Conservation (phyloP, 2,797 vertebrate species). For the Epinephelus coioides region DNA sequence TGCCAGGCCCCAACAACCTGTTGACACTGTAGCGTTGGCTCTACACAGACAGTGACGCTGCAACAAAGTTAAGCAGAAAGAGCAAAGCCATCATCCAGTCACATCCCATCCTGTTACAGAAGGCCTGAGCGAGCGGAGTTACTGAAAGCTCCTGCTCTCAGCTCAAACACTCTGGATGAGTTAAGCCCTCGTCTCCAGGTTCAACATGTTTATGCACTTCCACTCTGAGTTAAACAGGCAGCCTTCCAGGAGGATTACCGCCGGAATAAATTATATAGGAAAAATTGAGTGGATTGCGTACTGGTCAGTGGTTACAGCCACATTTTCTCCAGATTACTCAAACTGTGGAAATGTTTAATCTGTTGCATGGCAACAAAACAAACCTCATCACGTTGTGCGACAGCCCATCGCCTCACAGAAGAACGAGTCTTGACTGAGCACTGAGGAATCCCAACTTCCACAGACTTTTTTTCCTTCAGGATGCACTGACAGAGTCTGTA, state of each 20-base stretch:
- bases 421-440: conserved; percentile 35
- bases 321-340: conserved; percentile 43
- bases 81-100: conserved; percentile 43
- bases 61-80: conserved; percentile 18
- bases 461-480: conserved; percentile 12
- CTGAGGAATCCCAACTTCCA: conserved; percentile 31
- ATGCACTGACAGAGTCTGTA: conserved; percentile 7
- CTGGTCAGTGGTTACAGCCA: conserved; percentile 48
- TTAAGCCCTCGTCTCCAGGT: conserved; percentile 42
- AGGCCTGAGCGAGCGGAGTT: conserved; percentile 33
- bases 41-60: conserved; percentile 35
- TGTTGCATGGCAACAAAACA: conserved; percentile 75
- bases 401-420: conserved; percentile 28
- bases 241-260: conserved; percentile 50
- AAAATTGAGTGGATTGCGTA: conserved; percentile 51
- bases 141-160: conserved; percentile 37
- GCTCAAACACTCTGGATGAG: conserved; percentile 40
- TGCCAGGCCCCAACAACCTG: conserved; percentile 63
- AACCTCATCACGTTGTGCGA: conserved; percentile 44
- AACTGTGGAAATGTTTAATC: conserved; percentile 68
- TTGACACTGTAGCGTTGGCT: conserved; percentile 54
- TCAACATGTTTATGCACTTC: conserved; percentile 48
- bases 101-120: conserved; percentile 27
- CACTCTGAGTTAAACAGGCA: conserved; percentile 48
- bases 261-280: conserved; percentile 59